phyloP scores from a whole-genome alignment of 2,797 vertebrate genomes.

The Bryconaethiops microstoma region DNA sequence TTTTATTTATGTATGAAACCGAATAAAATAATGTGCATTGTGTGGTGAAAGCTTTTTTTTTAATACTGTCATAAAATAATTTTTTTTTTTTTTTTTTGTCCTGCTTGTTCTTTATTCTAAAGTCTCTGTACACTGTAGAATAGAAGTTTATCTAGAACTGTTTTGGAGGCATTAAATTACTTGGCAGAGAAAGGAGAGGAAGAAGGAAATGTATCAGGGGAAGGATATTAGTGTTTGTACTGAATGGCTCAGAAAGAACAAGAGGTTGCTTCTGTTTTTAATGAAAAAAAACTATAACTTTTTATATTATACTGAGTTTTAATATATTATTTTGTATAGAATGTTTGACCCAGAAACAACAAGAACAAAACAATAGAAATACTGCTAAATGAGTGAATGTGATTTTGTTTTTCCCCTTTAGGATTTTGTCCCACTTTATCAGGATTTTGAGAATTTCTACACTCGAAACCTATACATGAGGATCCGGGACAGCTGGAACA shows the following conservation, averaged over 20 bases:
- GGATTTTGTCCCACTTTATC: conserved; percentile 95
- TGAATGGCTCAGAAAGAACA: neutral
- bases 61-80: no score
- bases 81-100: no score
- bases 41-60: no score
- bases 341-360: neutral
- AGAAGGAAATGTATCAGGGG: conserved; percentile 25
- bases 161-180: conserved; percentile 11
- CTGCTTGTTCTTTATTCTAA: no score
- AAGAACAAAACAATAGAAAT: neutral
- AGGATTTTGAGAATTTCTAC: conserved; percentile 96
- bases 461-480: conserved; percentile 95
- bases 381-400: neutral
- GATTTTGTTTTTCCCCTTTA: conserved; percentile 50
- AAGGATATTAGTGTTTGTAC: conserved; percentile 49
- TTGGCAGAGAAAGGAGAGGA: conserved; percentile 20
- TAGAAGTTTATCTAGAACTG: conserved; percentile 18
- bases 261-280: conserved; percentile 33
- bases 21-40: no score
- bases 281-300: neutral
- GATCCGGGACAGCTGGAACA: conserved; percentile 93
- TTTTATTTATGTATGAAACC: no score
- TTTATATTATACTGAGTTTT: neutral
- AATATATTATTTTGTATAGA: neutral
- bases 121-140: neutral